phyloP scores from a whole-genome alignment of 2,888 invertebrate species.

The Halictus ligatus region DNA sequence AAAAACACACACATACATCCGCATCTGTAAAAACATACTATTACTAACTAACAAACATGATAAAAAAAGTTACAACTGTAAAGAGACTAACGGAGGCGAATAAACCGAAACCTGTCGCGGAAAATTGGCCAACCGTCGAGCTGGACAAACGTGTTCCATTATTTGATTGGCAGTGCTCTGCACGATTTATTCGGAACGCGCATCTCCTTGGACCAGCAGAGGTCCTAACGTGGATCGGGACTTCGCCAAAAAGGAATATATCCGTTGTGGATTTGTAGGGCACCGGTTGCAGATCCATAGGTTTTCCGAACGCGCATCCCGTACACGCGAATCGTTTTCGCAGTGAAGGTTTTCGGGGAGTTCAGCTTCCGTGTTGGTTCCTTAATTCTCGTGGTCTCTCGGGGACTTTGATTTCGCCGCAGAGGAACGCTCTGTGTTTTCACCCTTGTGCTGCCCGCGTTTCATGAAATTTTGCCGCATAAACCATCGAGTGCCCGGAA shows the following conservation, averaged over 20 bases:
- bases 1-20: no score
- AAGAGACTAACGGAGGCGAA: slow-evolving; percentile 33
- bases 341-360: neutral
- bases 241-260: slow-evolving; percentile 27
- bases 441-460: slow-evolving; percentile 43
- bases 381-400: neutral
- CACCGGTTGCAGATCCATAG: slow-evolving; percentile 46
- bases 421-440: slow-evolving; percentile 20
- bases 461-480: slow-evolving; percentile 51
- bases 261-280: slow-evolving; percentile 6
- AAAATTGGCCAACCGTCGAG: slow-evolving; percentile 22
- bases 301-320: slow-evolving; percentile 59
- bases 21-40: no score
- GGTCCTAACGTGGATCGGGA: slow-evolving; percentile 1
- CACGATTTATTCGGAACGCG: neutral
- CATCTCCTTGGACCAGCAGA: slow-evolving; percentile 32
- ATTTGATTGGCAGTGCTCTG: slow-evolving; percentile 39
- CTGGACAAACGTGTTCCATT: slow-evolving; percentile 45
- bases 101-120: neutral
- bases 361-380: neutral
- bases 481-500: slow-evolving; percentile 42
- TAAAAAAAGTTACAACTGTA: no score
- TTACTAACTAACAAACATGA: no score
- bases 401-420: neutral
- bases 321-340: slow-evolving; percentile 18